Evolutionary conservation across 2,797 vertebrate species (phyloP).

Genomic region (Dendrocincla tyrannina): DNA sequence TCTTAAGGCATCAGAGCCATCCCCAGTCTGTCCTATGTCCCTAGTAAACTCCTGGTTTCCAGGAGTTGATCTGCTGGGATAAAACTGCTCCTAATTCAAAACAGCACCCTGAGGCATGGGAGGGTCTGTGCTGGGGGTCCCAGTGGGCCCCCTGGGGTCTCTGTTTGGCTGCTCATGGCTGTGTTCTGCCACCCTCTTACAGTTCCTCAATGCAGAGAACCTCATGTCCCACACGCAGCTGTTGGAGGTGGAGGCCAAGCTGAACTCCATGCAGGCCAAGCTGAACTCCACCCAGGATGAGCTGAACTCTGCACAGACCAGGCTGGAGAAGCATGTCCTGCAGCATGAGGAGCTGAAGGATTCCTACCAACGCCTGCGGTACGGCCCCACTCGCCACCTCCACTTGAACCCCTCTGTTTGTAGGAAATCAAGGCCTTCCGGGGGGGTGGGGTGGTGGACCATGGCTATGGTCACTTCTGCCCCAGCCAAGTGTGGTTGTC

Average conservation of each 20-base stretch:
- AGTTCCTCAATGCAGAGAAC: conserved; percentile 93
- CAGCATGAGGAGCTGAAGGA: conserved; percentile 85
- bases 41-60: neutral
- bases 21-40: neutral
- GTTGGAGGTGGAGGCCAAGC: conserved; percentile 79
- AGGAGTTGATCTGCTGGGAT: neutral
- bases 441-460: no score
- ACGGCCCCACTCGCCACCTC: neutral
- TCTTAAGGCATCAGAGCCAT: neutral
- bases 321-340: conserved; percentile 80
- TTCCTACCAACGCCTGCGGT: conserved; percentile 80
- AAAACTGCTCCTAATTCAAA: neutral
- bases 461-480: neutral
- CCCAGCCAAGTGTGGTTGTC: neutral
- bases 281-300: conserved; percentile 49
- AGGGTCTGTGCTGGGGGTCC: neutral
- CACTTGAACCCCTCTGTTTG: neutral
- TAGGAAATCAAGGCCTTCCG: neutral
- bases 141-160: accelerated
- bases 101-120: neutral
- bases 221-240: conserved; percentile 82
- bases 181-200: neutral
- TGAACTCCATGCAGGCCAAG: conserved; percentile 57
- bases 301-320: no score
- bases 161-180: neutral